A percentile compares a stretch with the other conserved stretches of the same genome.
phyloP scores from a whole-genome alignment of 2,888 invertebrate species.

The Apoderus coryli region DNA sequence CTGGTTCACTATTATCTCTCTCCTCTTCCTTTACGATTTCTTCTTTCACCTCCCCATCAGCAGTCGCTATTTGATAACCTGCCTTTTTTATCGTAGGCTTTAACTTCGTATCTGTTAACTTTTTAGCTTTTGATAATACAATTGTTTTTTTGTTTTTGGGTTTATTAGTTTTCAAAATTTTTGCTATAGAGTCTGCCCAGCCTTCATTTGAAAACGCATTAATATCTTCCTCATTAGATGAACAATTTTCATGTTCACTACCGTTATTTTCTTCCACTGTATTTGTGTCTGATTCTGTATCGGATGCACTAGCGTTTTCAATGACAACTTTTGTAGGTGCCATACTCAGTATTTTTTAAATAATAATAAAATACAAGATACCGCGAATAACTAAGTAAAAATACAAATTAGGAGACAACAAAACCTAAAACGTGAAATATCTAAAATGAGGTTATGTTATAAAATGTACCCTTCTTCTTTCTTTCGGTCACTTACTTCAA shows the following conservation, averaged over 20 bases:
- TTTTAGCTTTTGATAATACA: constrained; percentile 69
- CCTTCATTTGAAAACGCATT: constrained; percentile 41
- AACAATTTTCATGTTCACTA: too few species aligned
- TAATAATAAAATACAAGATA: too few species aligned
- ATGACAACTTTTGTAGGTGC: too few species aligned
- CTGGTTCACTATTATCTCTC: constrained; percentile 31
- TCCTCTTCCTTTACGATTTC: constrained; percentile 25
- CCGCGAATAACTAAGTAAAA: too few species aligned
- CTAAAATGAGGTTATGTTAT: too few species aligned
- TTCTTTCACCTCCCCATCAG: constrained; percentile 37
- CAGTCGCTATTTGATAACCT: constrained; percentile 50
- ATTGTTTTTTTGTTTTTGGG: constrained; percentile 60
- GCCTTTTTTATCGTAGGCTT: constrained; percentile 32
- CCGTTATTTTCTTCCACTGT: constrained; percentile 13
- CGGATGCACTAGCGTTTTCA: constrained; percentile 1
- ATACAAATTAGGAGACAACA: too few species aligned
- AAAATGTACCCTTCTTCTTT: too few species aligned
- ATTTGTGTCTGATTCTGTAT: constrained; percentile 7
- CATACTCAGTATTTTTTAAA: too few species aligned
- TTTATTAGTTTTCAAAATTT: constrained; percentile 60
- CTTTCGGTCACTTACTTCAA: too few species aligned
- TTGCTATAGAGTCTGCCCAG: constrained; percentile 73
- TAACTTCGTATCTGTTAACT: constrained; percentile 41
- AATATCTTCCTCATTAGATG: too few species aligned
- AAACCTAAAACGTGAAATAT: too few species aligned